Evolutionary conservation across 2,888 invertebrate species (phyloP), one percentile per base, ranked within the genome.

Genomic region (Willowsia nigromaculata): DNA sequence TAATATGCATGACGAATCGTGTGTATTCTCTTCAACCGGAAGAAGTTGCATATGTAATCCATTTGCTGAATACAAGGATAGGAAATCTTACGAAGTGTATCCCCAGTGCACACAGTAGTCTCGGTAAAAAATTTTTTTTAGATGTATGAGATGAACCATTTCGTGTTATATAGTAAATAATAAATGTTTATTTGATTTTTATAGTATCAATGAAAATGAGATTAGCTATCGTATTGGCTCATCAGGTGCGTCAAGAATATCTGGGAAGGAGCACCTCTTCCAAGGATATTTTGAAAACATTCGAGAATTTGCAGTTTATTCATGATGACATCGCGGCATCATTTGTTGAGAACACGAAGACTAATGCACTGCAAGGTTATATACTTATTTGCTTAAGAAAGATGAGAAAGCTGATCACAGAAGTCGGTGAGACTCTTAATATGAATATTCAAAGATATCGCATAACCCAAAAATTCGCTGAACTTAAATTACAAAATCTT

Each of bases 121-220:
- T 71, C n/a, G 71, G 71, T 71, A 11, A 25, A 27, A 13, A 3
- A 37, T 37, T 37, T 37, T 37, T 37, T 9, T 37, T 37, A 9
- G 9, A 37, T 37, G 9, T 37, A 37, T 37, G 4, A 6, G 5
- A 37, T 37, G 37, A 9, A 37, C 37, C 5, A 37, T n/a, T n/a
- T n/a, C n/a, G 37, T 4, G 5, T 37, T 37, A 6, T 37, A 9
- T 6, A 6, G 37, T 37, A 37, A 37, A 9, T 37, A 6, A 37
- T 6, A 37, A 37, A n/a, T n/a, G n/a, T n/a, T n/a, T 37, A 37
- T 37, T 37, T 37, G 4, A 37, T 9, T 56, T 56, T 40, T 25
- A 11, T 11, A 71, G 71, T 71, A 0, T 40, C 40, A 18, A 40
- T 71, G 37, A 71, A 71, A 71, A 71, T 71, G 71, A 40, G 71